phyloP scores from a whole-genome alignment of 2,888 invertebrate species.

The Harpagoxenus sublaevis region DNA sequence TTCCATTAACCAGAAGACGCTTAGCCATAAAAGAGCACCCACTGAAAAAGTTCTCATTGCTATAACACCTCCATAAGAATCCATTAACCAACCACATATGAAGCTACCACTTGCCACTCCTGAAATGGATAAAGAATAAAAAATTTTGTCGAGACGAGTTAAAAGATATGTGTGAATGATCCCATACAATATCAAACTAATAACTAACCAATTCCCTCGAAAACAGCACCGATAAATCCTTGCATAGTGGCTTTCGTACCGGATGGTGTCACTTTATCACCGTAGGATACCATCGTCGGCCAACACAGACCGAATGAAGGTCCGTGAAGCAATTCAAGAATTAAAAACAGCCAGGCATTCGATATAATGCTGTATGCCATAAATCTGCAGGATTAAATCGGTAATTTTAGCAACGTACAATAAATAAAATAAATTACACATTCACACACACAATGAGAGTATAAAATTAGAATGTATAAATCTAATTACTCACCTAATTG shows the following conservation, averaged over 20 bases:
- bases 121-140: slow-evolving; percentile 70
- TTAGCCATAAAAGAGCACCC: slow-evolving; percentile 88
- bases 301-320: slow-evolving; percentile 96
- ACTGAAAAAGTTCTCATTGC: slow-evolving; percentile 92
- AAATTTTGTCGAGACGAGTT: not conserved
- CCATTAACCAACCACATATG: slow-evolving; percentile 91
- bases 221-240: slow-evolving; percentile 95
- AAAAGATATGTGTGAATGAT: not conserved
- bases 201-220: slow-evolving; percentile 92
- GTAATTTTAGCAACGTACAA: not conserved
- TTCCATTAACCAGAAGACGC: slow-evolving; percentile 82
- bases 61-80: slow-evolving; percentile 89
- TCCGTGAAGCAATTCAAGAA: slow-evolving; percentile 95
- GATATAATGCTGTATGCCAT: slow-evolving; percentile 92
- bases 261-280: slow-evolving; percentile 93
- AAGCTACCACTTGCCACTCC: slow-evolving; percentile 93
- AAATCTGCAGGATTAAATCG: slow-evolving; percentile 87
- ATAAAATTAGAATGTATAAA: not conserved
- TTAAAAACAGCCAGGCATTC: slow-evolving; percentile 94
- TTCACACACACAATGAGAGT: not conserved
- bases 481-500: slow-evolving; percentile 86
- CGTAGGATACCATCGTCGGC: slow-evolving; percentile 95
- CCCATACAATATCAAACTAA: not conserved
- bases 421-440: slow-evolving; percentile 15
- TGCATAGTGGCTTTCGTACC: slow-evolving; percentile 95